Conservation (phyloP, 2,888 invertebrate species). For the Scaptomyza flava region DNA sequence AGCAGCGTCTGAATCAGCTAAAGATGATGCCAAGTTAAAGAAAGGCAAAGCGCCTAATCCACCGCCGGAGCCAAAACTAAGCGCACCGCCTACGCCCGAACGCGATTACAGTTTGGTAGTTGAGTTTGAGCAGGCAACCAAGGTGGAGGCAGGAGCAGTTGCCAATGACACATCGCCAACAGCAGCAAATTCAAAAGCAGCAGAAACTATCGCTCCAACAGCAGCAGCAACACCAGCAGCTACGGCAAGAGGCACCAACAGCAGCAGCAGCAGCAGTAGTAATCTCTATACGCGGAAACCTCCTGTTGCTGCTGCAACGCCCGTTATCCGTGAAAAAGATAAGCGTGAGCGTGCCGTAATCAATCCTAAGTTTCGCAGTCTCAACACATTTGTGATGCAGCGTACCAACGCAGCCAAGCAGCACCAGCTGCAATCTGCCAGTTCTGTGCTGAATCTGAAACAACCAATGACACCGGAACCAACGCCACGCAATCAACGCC, state of each 20-base stretch:
- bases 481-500: conserved; percentile 87
- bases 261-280: conserved; percentile 61
- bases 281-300: conserved; percentile 77
- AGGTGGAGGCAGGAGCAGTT: conserved; percentile 34
- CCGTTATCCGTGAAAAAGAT: conserved; percentile 90
- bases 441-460: conserved; percentile 76
- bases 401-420: conserved; percentile 82
- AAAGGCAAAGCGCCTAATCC: conserved; percentile 93
- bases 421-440: conserved; percentile 78
- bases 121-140: conserved; percentile 71
- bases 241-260: conserved; percentile 12
- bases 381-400: conserved; percentile 84
- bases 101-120: conserved; percentile 79
- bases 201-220: conserved; percentile 11
- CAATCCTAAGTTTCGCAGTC: conserved; percentile 87
- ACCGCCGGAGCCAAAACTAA: conserved; percentile 82
- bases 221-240: conserved; percentile 18
- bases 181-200: conserved; percentile 23
- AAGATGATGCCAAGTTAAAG: conserved; percentile 84
- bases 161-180: conserved; percentile 17
- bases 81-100: conserved; percentile 82
- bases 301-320: conserved; percentile 86
- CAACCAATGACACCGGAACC: conserved; percentile 87
- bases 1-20: conserved; percentile 59
- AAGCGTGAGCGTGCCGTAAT: conserved; percentile 89